phyloP scores from a whole-genome alignment of 1,140 invertebrate species.

The Sycobia sp. region DNA sequence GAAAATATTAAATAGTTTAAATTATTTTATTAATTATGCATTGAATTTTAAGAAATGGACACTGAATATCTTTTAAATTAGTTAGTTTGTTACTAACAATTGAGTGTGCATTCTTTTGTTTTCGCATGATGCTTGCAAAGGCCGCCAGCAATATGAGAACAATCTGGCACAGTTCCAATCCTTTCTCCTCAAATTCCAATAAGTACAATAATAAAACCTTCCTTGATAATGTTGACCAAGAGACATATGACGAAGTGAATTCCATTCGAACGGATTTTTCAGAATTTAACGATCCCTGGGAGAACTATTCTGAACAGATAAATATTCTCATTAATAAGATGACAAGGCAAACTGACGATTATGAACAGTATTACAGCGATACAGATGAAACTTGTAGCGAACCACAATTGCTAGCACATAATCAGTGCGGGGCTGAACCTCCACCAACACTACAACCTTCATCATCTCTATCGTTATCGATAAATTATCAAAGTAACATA shows the following conservation, averaged over 20 bases:
- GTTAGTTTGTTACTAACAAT: conserved; percentile 51
- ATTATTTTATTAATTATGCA: background rate
- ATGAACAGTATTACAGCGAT: conserved; percentile 36
- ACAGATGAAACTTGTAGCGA: background rate
- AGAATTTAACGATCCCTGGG: conserved; percentile 68
- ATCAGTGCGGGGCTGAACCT: conserved; percentile 12
- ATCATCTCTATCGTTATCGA: background rate
- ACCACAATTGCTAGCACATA: background rate
- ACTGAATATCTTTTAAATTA: conserved; percentile 43
- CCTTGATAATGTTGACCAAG: conserved; percentile 11
- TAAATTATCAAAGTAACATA: background rate
- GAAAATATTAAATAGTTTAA: background rate
- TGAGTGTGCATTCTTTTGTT: conserved; percentile 55
- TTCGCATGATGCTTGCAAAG: conserved; percentile 58
- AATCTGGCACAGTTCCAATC: conserved; percentile 54
- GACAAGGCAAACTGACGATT: conserved; percentile 15
- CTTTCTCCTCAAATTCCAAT: conserved; percentile 20
- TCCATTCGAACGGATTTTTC: conserved; percentile 48
- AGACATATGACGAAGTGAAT: conserved; percentile 16
- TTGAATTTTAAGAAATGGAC: conserved; percentile 41
- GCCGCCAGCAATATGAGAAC: conserved; percentile 56
- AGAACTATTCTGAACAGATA: conserved; percentile 52
- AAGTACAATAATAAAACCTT: background rate
- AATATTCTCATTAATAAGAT: conserved; percentile 25
- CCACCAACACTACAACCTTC: background rate